Conservation (phyloP, 2,113 vertebrate genomes). For the Plecturocebus donacophilus region DNA sequence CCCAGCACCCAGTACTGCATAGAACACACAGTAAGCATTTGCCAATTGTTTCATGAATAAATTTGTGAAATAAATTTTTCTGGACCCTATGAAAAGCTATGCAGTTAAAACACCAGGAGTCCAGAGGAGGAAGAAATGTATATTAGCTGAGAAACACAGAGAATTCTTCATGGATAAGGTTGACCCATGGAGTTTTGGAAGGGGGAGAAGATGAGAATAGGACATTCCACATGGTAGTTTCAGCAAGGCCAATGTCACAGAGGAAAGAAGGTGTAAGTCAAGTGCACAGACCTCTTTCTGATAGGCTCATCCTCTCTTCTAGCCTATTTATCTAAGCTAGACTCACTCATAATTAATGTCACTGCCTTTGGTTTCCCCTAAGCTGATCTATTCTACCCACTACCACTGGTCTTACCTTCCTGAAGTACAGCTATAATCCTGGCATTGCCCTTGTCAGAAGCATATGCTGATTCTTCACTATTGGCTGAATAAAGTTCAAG, state of each 20-base stretch:
- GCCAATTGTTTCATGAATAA: not conserved
- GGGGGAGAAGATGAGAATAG: not conserved
- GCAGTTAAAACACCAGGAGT: not conserved
- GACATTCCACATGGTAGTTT: not conserved
- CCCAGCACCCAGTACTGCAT: not conserved
- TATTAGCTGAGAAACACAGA: not conserved
- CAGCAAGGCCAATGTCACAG: not conserved
- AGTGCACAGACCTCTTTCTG: not conserved
- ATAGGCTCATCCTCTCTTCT: not conserved
- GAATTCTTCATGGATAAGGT: not conserved
- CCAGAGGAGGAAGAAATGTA: not conserved
- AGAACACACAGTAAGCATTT: not conserved
- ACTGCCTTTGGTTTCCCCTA: not conserved
- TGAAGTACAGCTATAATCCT: not conserved
- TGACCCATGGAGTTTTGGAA: not conserved
- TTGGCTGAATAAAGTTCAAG: not conserved
- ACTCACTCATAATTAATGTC: too few species aligned
- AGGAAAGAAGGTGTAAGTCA: not conserved
- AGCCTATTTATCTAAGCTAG: not conserved
- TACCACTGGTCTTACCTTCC: not conserved
- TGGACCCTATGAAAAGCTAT: not conserved
- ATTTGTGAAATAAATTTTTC: not conserved
- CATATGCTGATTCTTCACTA: rapidly evolving
- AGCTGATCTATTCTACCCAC: not conserved
- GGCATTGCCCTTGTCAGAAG: not conserved